Evolutionary conservation across 2,797 vertebrate genomes (phyloP), one percentile per base, ranked within the genome.

Genomic region (Oreochromis mossambicus): DNA sequence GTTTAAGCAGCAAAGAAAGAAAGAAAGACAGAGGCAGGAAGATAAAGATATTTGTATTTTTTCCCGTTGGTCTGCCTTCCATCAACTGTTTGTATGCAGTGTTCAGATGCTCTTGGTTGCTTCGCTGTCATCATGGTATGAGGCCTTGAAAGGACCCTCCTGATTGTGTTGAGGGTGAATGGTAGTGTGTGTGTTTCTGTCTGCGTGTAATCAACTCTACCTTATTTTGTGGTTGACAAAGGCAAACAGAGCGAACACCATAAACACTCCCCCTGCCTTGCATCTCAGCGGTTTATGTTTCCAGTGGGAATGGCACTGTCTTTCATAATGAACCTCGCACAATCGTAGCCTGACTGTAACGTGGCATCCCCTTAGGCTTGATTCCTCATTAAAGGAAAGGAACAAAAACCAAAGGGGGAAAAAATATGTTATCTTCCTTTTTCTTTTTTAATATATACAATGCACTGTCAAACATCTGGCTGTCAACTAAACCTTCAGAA

Each of bases 161-260:
- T 88, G 88, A 87, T 87, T 87, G 79, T 85, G 68, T 85, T 88
- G 80, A 86, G 86, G 79, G 83, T 86, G 76, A 83, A 78, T 88
- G 54, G 52, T 76, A 75, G 50, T 66, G 38, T 43, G 70, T 70
- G 63, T 78, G 66, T 76, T 38, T 77, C 24, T 66, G 66, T 77
- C 61, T 78, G 75, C 73, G 34, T 88, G 79, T 89, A 91, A 92
- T 91, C 89, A 91, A 85, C 78, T 81, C 78, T 81, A 90, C 83
- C 85, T 87, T 90, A 86, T 54, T 83, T 79, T 87, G 91, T 85
- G 91, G 86, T 89, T 77, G 77, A 84, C 82, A 87, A 88, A 92
- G 43, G 89, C 84, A 92, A 88, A 91, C 83, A 87, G 68, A 86
- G 80, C 75, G 17, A 82, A 82, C 58, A 52, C 26, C 78, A 82